These are phyloP conservation scores for Pithys albifrons DNA, from an alignment of 2,113 vertebrate species.

Conservation along the genomic window DNA sequence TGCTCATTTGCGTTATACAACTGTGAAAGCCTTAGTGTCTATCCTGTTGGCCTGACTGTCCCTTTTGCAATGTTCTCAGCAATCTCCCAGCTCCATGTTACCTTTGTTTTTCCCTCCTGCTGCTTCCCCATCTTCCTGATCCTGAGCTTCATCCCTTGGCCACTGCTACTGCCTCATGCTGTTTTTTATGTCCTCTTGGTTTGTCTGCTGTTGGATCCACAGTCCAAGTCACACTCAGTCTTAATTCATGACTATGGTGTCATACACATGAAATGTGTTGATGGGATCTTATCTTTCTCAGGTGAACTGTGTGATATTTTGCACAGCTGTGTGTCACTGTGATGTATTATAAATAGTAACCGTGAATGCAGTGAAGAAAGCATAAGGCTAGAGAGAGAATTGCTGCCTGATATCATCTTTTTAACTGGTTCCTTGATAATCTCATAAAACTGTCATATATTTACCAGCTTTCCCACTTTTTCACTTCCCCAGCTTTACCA, in stretches of 20 bases:
- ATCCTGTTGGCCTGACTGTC: not conserved
- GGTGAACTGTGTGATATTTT: slow-evolving; percentile 26
- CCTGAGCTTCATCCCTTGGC: not conserved
- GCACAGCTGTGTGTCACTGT: not conserved
- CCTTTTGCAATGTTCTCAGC: not conserved
- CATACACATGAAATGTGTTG: not conserved
- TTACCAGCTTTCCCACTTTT: not conserved
- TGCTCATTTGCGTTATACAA: not conserved
- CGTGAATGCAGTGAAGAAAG: not conserved
- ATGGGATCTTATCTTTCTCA: slow-evolving; percentile 12
- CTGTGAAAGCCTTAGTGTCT: not conserved
- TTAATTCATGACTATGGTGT: slow-evolving; percentile 1
- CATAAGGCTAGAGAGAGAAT: slow-evolving; percentile 3
- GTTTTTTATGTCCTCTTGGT: not conserved
- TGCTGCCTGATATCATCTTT: not conserved
- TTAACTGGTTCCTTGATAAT: slow-evolving; percentile 15
- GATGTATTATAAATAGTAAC: not conserved
- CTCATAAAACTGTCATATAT: not conserved
- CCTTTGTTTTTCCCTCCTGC: not conserved
- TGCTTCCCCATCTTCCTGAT: not conserved
- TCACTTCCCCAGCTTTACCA: not conserved
- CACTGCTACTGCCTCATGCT: not conserved
- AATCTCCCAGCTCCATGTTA: not conserved
- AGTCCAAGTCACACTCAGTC: not conserved
- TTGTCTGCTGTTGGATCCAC: not conserved